Conservation (phyloP, 2,113 vertebrate genomes). For the Crotalus viridis region DNA sequence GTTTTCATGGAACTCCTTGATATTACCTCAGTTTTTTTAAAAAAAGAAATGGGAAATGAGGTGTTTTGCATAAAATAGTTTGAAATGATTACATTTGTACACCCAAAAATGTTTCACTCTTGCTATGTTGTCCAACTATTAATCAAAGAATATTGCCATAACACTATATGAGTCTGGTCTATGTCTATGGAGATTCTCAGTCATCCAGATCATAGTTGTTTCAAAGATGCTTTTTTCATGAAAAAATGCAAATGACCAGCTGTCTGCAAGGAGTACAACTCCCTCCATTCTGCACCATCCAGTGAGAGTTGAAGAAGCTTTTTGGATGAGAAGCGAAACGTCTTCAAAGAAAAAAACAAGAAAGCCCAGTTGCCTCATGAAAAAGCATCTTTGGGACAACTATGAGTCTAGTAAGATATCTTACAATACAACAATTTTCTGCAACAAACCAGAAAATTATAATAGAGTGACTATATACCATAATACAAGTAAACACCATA, state of each 20-base stretch:
- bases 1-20: conserved; percentile 10
- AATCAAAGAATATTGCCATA: conserved; percentile 41
- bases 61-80: conserved; percentile 13
- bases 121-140: conserved; percentile 32
- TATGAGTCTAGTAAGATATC: background rate
- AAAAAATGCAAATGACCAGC: too few species aligned
- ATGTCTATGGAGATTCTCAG: too few species aligned
- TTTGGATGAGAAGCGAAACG: too few species aligned
- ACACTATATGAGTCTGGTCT: background rate
- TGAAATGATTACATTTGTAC: conserved; percentile 37
- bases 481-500: background rate
- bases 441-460: conserved; percentile 34
- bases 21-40: conserved; percentile 16
- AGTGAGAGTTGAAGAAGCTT: too few species aligned
- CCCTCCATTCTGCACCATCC: too few species aligned
- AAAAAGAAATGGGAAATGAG: conserved; percentile 1
- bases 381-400: background rate
- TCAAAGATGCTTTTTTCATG: too few species aligned
- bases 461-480: conserved; percentile 25
- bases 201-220: too few species aligned
- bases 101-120: conserved; percentile 47
- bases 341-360: too few species aligned
- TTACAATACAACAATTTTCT: conserved; percentile 13
- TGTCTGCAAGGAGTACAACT: too few species aligned
- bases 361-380: too few species aligned